Percentiles rank a stretch among this genome's conserved stretches.
Conservation (phyloP, 2,888 invertebrate species). For the Hyles lineata region DNA sequence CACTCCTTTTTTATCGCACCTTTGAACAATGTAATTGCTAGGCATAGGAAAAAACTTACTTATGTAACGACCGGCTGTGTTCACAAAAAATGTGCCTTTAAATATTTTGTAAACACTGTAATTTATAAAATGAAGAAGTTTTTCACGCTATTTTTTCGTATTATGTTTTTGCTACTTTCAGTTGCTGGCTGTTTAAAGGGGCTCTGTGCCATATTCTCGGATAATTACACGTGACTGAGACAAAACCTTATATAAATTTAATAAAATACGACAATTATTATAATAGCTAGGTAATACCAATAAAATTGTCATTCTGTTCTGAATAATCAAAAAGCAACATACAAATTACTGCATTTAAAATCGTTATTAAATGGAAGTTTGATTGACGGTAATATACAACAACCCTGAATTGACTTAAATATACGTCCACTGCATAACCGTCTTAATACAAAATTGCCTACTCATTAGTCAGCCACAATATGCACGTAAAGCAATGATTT, state of each 20-base stretch:
- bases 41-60: conserved; percentile 1
- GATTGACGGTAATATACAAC: neutral
- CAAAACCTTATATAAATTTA: too few relatives aligned
- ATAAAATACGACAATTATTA: too few relatives aligned
- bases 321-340: too few relatives aligned
- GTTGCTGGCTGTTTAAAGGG: too few relatives aligned
- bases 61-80: neutral
- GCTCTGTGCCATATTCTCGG: too few relatives aligned
- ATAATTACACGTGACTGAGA: too few relatives aligned
- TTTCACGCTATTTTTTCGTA: neutral
- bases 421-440: neutral
- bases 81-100: conserved; percentile 8
- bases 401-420: neutral
- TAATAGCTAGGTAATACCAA: too few relatives aligned
- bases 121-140: neutral
- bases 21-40: conserved; percentile 17
- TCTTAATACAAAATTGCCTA: neutral
- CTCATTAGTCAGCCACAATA: neutral
- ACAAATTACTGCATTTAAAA: too few relatives aligned
- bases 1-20: conserved; percentile 13
- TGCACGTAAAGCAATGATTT: conserved; percentile 7
- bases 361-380: too few relatives aligned
- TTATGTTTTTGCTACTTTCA: too few relatives aligned
- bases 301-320: too few relatives aligned
- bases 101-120: neutral